These are phyloP conservation scores for Troilus luridus DNA, from an alignment of 2,888 invertebrate genomes.

Conservation along the genomic window DNA sequence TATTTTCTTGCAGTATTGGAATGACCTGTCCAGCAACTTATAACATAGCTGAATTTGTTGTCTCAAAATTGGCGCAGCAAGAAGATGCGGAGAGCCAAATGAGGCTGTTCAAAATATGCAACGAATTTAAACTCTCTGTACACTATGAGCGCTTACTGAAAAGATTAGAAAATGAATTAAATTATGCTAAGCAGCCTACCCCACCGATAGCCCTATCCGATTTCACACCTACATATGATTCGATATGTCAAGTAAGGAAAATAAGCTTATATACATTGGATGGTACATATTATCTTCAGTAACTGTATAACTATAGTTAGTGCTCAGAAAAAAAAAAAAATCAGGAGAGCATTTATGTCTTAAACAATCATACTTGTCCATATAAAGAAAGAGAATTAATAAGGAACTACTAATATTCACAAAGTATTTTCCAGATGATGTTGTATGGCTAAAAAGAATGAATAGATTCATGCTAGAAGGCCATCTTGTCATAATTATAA, in stretches of 20 bases:
- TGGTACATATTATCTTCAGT: not conserved
- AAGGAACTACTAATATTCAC: not conserved
- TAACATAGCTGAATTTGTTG: constrained; percentile 90
- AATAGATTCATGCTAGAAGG: too few relatives aligned
- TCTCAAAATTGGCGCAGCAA: constrained; percentile 75
- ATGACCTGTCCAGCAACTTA: constrained; percentile 81
- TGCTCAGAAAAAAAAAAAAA: not conserved
- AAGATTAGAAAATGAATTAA: constrained; percentile 63
- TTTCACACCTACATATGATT: not conserved
- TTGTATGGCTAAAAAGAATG: too few relatives aligned
- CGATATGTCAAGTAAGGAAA: constrained; percentile 54
- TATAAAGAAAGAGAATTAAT: too few relatives aligned
- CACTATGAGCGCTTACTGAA: constrained; percentile 66
- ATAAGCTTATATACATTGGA: not conserved
- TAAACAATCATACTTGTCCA: not conserved
- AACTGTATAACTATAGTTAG: not conserved
- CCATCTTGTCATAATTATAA: too few relatives aligned
- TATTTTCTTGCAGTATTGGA: constrained; percentile 72
- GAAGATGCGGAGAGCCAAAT: constrained; percentile 71
- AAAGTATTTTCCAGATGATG: too few relatives aligned
- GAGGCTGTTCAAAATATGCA: constrained; percentile 71
- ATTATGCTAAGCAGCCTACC: constrained; percentile 4
- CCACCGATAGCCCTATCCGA: not conserved
- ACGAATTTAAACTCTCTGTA: constrained; percentile 73
- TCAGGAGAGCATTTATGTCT: not conserved